These are phyloP conservation scores for Scaptomyza tumidula DNA, from an alignment of 2,888 invertebrate species.

Conservation along the genomic window DNA sequence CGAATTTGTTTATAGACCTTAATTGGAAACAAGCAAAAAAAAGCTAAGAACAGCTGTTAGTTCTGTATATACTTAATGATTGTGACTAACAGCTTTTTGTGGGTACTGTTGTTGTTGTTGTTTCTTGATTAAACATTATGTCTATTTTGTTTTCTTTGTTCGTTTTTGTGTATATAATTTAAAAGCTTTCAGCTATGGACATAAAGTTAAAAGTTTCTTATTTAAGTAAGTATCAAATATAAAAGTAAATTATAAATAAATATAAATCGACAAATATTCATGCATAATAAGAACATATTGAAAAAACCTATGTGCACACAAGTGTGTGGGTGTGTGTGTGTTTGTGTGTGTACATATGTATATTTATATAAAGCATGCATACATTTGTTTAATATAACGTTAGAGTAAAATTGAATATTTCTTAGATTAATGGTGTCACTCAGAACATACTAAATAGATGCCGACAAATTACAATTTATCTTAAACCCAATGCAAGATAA, in stretches of 20 bases:
- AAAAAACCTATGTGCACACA: slow-evolving; percentile 21
- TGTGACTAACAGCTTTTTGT: slow-evolving; percentile 4
- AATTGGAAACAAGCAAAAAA: not conserved
- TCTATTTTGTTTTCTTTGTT: slow-evolving; percentile 10
- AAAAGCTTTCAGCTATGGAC: slow-evolving; percentile 42
- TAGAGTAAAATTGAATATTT: slow-evolving; percentile 5
- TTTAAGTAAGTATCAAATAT: slow-evolving; percentile 18
- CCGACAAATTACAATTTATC: not conserved
- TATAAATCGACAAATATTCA: slow-evolving; percentile 9
- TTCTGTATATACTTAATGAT: no score
- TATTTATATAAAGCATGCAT: slow-evolving; percentile 10
- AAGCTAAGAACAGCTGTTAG: not conserved
- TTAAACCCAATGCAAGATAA: slow-evolving; percentile 1
- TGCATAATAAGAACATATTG: slow-evolving; percentile 24
- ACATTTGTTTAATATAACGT: slow-evolving; percentile 1
- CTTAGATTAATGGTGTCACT: not conserved
- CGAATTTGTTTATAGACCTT: no score
- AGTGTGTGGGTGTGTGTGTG: not conserved
- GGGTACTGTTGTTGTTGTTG: not conserved
- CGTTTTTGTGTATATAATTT: not conserved
- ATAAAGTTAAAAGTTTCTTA: slow-evolving; percentile 17
- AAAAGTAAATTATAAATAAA: slow-evolving; percentile 10
- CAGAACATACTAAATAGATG: slow-evolving; percentile 12
- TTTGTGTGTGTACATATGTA: slow-evolving; percentile 1
- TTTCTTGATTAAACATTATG: not conserved